Evolutionary conservation across 2,888 invertebrate genomes (phyloP), one percentile per base, ranked within the genome.

Genomic region (Watsonalla cultraria): DNA sequence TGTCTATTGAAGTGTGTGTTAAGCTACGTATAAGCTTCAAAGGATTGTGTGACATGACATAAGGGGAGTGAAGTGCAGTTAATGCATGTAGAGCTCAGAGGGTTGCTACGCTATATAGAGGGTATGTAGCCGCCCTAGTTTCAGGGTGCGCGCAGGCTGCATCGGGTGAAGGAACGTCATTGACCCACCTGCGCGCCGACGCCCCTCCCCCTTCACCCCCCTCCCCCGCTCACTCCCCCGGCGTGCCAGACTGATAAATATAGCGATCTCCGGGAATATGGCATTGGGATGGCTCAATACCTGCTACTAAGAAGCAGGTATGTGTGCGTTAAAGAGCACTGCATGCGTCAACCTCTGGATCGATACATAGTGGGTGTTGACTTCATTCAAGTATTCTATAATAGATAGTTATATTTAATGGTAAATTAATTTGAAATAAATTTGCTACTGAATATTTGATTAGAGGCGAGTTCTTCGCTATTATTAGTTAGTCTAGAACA

Each of bases 81-180:
- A 37, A 49, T 55, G 47, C 24, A 54, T 48, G 11, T 34, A 48
- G 34, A 35, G 8, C 9, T 47, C 7, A n/a, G 5, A 34, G 11
- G 8, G 11, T 45, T 35, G 48, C 53, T 48, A 52, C 48, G 33
- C 45, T n/a, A 45, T 51, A 34, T 24, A 52, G 56, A 54, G 55
- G 59, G 58, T 64, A 63, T 65, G 65, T 68, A 63, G 65, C 70
- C 80, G 89, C 76, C 87, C 90, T 76, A 89, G 71, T 87, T 90
- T 81, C 78, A 76, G 75, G 78, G 78, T 68, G 72, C 73, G 76
- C 60, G 68, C 72, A 68, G 68, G 70, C 75, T 85, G 84, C 84
- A 83, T 51, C 68, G 79, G 86, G 83, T 85, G 76, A 86, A 85
- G 70, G 82, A 83, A 78, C 86, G 86, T 81, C 84, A 83, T 84